Conservation (phyloP, 2,113 vertebrate species). For the Rhynchomys soricoides region DNA sequence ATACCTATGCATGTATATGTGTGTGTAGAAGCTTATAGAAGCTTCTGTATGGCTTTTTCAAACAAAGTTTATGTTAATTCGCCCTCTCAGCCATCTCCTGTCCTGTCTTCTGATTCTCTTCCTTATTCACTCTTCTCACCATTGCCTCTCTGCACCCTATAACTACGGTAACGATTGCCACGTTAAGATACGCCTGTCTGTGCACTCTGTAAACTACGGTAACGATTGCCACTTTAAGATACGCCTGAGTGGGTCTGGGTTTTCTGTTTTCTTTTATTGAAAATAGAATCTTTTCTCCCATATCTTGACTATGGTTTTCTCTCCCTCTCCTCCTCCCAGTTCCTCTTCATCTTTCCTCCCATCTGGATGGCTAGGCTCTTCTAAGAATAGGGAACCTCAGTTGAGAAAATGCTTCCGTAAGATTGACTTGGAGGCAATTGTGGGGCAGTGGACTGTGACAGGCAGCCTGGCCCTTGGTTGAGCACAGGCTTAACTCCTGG, state of each 20-base stretch:
- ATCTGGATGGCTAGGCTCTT: background rate
- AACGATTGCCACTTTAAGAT: background rate
- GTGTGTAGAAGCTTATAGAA: too few relatives aligned
- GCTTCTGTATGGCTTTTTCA: background rate
- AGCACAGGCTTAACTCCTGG: too few relatives aligned
- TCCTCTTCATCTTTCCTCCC: background rate
- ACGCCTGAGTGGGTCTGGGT: too few relatives aligned
- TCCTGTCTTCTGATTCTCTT: too few relatives aligned
- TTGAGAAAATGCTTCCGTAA: background rate
- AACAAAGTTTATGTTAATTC: background rate
- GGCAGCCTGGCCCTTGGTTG: too few relatives aligned
- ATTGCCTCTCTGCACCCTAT: background rate
- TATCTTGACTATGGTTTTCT: background rate
- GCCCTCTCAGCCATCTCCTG: background rate
- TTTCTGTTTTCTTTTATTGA: background rate
- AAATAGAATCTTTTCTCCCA: background rate
- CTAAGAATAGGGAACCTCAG: background rate
- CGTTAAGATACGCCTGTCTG: background rate
- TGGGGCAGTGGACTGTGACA: too few relatives aligned
- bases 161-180: background rate
- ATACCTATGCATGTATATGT: too few relatives aligned
- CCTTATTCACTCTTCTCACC: too few relatives aligned
- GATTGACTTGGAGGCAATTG: background rate
- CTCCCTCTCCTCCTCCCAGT: background rate
- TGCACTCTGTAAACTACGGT: background rate